Base-by-base conservation (phyloP, 2,888 invertebrate species). In the Drosophila tripunctata region DNA sequence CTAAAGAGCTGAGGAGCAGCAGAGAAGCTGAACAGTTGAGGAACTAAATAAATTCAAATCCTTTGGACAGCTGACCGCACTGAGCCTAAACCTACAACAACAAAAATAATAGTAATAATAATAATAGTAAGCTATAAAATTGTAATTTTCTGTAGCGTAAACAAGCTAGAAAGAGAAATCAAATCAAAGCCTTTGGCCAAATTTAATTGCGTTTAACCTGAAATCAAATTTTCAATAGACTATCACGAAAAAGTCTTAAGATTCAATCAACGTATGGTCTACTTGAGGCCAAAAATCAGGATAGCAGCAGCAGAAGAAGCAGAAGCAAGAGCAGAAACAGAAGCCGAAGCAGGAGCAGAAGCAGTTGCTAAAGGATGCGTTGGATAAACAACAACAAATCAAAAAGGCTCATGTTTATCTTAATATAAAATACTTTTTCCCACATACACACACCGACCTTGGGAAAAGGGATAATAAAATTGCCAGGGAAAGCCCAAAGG, bases 121-220 rank as follows among this genome's bases (percentile, higher is more conserved):
- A 50, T 64, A 64, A 44, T 24, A 51, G 43, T 21, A 55, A 61
- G 27, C 44, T 58, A 86, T 72, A 79, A 82, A 78, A 82, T 87
- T 87, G 65, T 83, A 75, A 85, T 87, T 87, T 87, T 75, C 61
- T 68, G 40, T 65, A 69, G 68, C 80, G 75, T 68, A 87, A 79
- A 82, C 79, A 82, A 62, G 55, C 41, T 31, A 38, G 31, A 2
- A 22, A 44, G 33, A 22, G 52, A 85, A 75, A 81, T 75, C 65
- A 83, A 82, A 88, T 86, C 81, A 78, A 64, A 52, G 70, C 88
- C 74, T 40, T 50, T 47, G 81, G 82, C 75, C 65, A 88, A 84
- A 80, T 87, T 83, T 83, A 88, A 83, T 83, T 83, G 87, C 80
- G 84, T 88, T 83, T 86, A 83, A 83, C 82, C 88, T 71, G 54